Base-by-base conservation (phyloP, 1,140 invertebrate species). In the Drosophila obscura region DNA sequence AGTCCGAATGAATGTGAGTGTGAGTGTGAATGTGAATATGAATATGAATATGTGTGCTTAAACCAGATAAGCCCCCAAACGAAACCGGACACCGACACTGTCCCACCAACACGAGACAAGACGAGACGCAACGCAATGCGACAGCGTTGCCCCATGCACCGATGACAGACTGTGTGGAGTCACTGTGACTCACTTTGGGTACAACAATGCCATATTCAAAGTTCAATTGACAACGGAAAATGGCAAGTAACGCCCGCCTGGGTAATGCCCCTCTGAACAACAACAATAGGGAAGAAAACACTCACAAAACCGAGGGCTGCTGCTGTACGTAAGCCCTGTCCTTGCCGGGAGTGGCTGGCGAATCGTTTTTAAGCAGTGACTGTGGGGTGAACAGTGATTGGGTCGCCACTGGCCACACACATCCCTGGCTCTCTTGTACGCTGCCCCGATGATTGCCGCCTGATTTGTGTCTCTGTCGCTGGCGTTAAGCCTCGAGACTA, bases 401-500 rank as follows among this genome's bases (percentile, higher is more conserved):
- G n/a, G n/a, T n/a, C n/a, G n/a, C n/a, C n/a, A n/a, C n/a, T n/a
- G n/a, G 31, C 11, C 3, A 9, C 35, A 39, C 35, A 13, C 46
- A 24, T 24, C 19, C 46, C 11, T 49, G 2, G 11, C 35, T 13
- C 35, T 39, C 35, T 39, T n/a, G n/a, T n/a, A 11, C 11, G 11
- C 35, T 39, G 3, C 35, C 13, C 35, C 35, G 35, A 39, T 52
- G 45, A 57, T 52, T 46, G 13, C 46, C 39, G 4, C 35, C 35
- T 39, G 35, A 13, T 39, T 39, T 45, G 15, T 66, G 39, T 50
- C 16, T 56, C 39, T 68, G 53, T 57, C 66, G 64, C 50, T 67
- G 43, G 16, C 31, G 69, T 39, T 57, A 50, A 64, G 44, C 55
- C 53, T 58, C 35, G 4, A 39, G 67, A 87, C 82, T 87, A 87